Conservation (phyloP, 2,888 invertebrate genomes). For the Gortyna flavago region DNA sequence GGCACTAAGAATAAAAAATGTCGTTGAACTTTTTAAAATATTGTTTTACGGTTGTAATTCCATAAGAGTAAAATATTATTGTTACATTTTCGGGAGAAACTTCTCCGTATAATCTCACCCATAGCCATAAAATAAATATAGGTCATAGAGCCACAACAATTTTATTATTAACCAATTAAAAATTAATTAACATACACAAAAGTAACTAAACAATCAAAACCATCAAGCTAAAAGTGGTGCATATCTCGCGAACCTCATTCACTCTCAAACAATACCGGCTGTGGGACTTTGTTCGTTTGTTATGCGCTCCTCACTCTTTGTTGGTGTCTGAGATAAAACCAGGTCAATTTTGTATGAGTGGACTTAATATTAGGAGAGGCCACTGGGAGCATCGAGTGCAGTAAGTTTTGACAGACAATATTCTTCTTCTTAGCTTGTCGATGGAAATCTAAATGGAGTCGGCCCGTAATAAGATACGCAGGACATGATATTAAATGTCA, state of each 20-base stretch:
- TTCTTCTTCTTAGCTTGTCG: too few species aligned
- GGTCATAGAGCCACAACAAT: background rate
- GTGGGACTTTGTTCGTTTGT: slow-evolving; percentile 48
- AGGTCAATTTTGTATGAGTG: slow-evolving; percentile 31
- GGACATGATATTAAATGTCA: too few species aligned
- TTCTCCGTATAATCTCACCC: background rate
- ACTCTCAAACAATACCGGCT: slow-evolving; percentile 48
- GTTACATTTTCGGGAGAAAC: background rate
- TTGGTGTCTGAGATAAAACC: slow-evolving; percentile 26
- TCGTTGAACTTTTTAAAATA: background rate
- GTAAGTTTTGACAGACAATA: background rate
- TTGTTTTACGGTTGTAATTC: background rate
- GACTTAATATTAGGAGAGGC: background rate
- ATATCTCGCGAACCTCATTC: slow-evolving; percentile 45
- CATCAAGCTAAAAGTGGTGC: slow-evolving; percentile 33
- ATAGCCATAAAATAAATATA: background rate
- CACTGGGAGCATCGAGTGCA: background rate
- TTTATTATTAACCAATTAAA: background rate
- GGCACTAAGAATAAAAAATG: background rate
- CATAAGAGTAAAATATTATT: background rate
- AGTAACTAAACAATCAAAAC: slow-evolving; percentile 29
- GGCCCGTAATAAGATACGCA: too few species aligned
- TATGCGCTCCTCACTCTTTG: slow-evolving; percentile 34
- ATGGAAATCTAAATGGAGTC: too few species aligned
- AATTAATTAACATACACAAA: background rate